These are phyloP conservation scores for Cynaeus angustus DNA, from an alignment of 2,888 invertebrate species.

Conservation along the genomic window DNA sequence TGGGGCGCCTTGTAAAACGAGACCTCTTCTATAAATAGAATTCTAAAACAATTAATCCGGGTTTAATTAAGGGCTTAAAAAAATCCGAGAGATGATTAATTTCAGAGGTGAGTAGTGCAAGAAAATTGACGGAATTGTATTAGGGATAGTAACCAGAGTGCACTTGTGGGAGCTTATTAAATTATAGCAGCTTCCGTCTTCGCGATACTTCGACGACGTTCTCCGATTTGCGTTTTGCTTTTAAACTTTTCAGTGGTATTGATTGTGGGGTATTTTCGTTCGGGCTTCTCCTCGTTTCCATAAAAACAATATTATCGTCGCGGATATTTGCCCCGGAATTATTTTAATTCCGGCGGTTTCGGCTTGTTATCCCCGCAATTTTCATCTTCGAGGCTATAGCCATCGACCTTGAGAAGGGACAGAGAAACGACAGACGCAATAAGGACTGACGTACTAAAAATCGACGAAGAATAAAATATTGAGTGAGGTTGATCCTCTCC, in stretches of 20 bases:
- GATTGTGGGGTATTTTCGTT: conserved; percentile 37
- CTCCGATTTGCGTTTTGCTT: conserved; percentile 36
- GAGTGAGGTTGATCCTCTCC: too few species aligned
- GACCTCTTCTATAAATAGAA: conserved; percentile 16
- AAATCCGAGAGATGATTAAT: conserved; percentile 22
- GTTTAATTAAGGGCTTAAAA: conserved; percentile 35
- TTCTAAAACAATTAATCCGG: conserved; percentile 29
- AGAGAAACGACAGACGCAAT: too few species aligned
- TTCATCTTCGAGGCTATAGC: background rate
- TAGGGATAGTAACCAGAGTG: background rate
- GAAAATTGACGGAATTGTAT: conserved; percentile 18
- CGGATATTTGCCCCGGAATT: conserved; percentile 24
- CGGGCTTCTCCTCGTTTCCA: conserved; percentile 23
- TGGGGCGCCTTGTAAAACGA: conserved; percentile 4
- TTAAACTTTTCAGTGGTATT: conserved; percentile 31
- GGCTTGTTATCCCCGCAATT: conserved; percentile 19
- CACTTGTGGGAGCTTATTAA: conserved; percentile 20
- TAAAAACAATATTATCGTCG: conserved; percentile 35
- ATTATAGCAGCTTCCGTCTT: conserved; percentile 22
- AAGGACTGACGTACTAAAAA: too few species aligned
- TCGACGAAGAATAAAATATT: too few species aligned
- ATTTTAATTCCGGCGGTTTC: conserved; percentile 23
- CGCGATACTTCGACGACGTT: conserved; percentile 7
- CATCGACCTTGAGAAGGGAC: too few species aligned
- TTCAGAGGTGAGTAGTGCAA: conserved; percentile 17